phyloP scores from a whole-genome alignment of 2,113 vertebrate species.

The Dromaius novaehollandiae region DNA sequence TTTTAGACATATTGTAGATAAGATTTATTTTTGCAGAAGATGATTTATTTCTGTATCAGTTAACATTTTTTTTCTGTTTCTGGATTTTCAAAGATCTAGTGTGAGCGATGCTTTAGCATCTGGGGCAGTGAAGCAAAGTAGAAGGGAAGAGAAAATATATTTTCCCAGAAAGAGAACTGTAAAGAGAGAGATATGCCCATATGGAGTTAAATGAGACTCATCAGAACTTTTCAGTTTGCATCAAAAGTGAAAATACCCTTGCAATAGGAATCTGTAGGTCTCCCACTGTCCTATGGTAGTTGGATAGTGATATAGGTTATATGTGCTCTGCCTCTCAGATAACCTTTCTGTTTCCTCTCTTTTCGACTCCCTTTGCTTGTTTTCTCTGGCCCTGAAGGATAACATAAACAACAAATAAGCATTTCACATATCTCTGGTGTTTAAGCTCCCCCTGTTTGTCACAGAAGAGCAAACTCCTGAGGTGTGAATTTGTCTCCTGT shows the following conservation, averaged over 20 bases:
- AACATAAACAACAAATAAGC: background rate
- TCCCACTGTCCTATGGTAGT: background rate
- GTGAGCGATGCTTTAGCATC: background rate
- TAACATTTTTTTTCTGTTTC: background rate
- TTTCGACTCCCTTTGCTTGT: background rate
- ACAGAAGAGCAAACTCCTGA: conserved; percentile 2
- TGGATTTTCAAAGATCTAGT: background rate
- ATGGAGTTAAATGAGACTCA: background rate
- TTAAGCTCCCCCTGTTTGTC: background rate
- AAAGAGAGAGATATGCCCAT: background rate
- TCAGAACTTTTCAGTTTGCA: background rate
- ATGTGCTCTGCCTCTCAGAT: background rate
- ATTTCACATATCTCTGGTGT: conserved; percentile 14
- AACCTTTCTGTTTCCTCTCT: background rate
- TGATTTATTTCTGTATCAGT: background rate
- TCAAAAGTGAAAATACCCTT: background rate
- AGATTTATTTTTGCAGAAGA: background rate
- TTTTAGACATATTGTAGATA: background rate
- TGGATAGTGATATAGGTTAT: background rate
- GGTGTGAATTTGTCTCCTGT: background rate
- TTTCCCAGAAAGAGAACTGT: background rate
- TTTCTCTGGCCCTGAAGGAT: background rate
- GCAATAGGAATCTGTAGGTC: background rate
- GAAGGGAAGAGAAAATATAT: background rate
- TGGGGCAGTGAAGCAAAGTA: background rate